Percentiles rank a stretch among this genome's conserved stretches.
phyloP scores from a whole-genome alignment of 2,113 vertebrate species.

The Spizaetus ornatus region DNA sequence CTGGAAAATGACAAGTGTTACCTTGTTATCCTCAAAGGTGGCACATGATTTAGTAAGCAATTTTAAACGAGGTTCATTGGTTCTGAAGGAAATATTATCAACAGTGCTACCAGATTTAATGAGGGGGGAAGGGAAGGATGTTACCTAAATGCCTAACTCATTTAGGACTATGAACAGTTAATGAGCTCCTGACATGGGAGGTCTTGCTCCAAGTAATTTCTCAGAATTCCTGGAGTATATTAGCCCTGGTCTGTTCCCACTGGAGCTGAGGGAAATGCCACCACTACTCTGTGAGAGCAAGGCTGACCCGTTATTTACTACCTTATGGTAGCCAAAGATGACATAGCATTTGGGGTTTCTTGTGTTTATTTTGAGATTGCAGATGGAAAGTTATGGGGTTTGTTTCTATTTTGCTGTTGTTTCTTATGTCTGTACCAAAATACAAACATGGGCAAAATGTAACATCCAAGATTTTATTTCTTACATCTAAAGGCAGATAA shows the following conservation, averaged over 20 bases:
- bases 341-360: neutral
- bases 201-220: constrained; percentile 44
- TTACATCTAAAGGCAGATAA: neutral
- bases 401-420: constrained; percentile 15
- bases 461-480: neutral
- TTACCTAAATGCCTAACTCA: constrained; percentile 27
- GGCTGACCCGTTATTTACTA: neutral
- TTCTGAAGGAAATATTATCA: constrained; percentile 23
- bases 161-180: constrained; percentile 21
- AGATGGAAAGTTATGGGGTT: neutral
- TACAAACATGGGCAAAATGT: neutral
- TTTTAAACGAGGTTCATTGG: constrained; percentile 1
- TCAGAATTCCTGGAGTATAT: constrained; percentile 30
- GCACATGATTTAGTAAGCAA: neutral
- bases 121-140: neutral
- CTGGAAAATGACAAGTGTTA: neutral
- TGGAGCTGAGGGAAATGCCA: neutral
- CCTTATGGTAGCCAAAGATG: neutral
- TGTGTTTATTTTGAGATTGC: neutral
- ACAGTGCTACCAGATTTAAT: constrained; percentile 18
- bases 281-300: neutral
- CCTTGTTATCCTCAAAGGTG: constrained; percentile 10
- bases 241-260: neutral
- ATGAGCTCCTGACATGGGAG: neutral
- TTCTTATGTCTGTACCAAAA: neutral